phyloP scores from a whole-genome alignment of 92 coral and sea anemone species.

The Umimayanthus kanabou region DNA sequence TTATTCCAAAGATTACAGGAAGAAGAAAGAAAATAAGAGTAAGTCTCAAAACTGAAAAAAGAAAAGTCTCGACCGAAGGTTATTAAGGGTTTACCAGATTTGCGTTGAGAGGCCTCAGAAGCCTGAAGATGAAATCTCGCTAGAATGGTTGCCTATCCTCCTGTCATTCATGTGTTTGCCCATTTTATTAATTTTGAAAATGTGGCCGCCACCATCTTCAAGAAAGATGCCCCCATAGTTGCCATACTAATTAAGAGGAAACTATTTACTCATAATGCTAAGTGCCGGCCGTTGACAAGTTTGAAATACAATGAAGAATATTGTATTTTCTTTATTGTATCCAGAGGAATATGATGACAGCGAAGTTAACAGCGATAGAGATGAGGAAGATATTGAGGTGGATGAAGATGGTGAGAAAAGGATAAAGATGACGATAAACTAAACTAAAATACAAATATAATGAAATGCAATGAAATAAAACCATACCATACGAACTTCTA shows the following conservation, averaged over 20 bases:
- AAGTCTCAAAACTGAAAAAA: too few species aligned
- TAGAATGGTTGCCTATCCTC: neutral
- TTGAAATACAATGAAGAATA: conserved; percentile 13
- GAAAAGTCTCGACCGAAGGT: too few species aligned
- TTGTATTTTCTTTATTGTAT: neutral
- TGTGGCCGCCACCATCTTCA: neutral
- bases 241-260: neutral
- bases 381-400: neutral
- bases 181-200: neutral
- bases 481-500: too few species aligned
- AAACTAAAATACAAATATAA: too few species aligned
- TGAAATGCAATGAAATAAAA: too few species aligned
- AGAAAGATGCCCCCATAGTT: neutral
- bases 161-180: neutral
- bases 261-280: neutral
- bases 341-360: conserved; percentile 6
- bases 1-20: neutral
- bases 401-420: neutral
- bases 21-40: too few species aligned
- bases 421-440: too few species aligned
- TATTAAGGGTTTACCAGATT: neutral
- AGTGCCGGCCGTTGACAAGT: conserved; percentile 8
- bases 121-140: too few species aligned
- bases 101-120: too few species aligned
- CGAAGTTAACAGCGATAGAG: neutral